Percentiles rank a stretch among this genome's conserved stretches.
phyloP scores from a whole-genome alignment of 2,113 vertebrate species.

The Stigmatopora argus region DNA sequence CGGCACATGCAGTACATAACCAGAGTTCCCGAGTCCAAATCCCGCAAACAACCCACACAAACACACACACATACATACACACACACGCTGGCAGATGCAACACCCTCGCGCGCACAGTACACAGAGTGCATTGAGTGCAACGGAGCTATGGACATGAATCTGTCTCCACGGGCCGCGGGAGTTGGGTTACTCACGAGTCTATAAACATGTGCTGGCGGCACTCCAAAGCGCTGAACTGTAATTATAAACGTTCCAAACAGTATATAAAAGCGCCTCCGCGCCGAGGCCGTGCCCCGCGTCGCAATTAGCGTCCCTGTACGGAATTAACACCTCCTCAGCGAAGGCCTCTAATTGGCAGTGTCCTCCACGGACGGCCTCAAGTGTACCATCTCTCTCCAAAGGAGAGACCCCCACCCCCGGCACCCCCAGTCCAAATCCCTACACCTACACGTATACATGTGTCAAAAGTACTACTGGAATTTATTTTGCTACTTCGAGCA shows the following conservation, averaged over 20 bases:
- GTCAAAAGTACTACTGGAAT: constrained; percentile 22
- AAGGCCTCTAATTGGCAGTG: constrained; percentile 47
- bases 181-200: constrained; percentile 64
- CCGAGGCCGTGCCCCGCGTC: constrained; percentile 37
- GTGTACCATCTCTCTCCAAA: not conserved
- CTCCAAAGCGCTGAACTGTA: constrained; percentile 57
- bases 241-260: constrained; percentile 65
- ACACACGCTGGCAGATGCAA: constrained; percentile 21
- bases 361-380: constrained; percentile 21
- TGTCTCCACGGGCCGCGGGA: constrained; percentile 54
- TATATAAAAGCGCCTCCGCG: constrained; percentile 53
- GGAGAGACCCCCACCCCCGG: not conserved
- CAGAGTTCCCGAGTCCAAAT: constrained; percentile 47
- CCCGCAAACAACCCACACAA: constrained; percentile 35
- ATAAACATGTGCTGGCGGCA: constrained; percentile 62
- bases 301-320: constrained; percentile 58
- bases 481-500: constrained; percentile 36
- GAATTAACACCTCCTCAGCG: constrained; percentile 54
- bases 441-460: not conserved
- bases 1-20: constrained; percentile 25
- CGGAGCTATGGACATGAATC: constrained; percentile 53
- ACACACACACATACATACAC: constrained; percentile 29
- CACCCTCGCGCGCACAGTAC: not conserved
- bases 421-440: not conserved
- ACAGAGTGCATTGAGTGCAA: constrained; percentile 57